Conservation (phyloP, 2,888 invertebrate species). For the Camponotus fellah region DNA sequence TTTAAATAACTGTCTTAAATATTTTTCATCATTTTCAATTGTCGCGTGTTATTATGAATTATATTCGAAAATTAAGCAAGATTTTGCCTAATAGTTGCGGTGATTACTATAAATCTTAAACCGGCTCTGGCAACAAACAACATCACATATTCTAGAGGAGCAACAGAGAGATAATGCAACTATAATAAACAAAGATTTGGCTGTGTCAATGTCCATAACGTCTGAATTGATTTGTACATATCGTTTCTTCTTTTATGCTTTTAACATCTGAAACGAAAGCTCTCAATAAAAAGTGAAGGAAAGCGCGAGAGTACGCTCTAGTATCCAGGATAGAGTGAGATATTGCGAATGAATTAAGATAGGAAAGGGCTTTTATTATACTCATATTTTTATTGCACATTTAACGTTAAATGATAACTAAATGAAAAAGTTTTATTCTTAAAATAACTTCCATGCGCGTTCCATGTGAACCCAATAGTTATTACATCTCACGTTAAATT, state of each 20-base stretch:
- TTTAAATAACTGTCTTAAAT: neutral
- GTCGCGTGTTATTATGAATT: neutral
- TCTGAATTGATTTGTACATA: constrained; percentile 74
- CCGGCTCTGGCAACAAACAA: neutral
- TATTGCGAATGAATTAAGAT: constrained; percentile 29
- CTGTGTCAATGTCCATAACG: constrained; percentile 81
- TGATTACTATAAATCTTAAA: constrained; percentile 20
- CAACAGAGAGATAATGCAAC: constrained; percentile 69
- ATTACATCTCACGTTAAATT: constrained; percentile 24
- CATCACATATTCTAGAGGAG: constrained; percentile 50
- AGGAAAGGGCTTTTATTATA: neutral
- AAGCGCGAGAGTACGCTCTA: constrained; percentile 42
- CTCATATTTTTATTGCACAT: constrained; percentile 26
- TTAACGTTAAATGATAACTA: constrained; percentile 26
- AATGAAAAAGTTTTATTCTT: neutral
- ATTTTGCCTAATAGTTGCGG: neutral
- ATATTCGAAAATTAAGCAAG: neutral
- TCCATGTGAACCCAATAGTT: neutral
- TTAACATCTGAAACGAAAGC: constrained; percentile 22
- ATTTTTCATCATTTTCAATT: neutral
- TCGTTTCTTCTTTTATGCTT: constrained; percentile 32
- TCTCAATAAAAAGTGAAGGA: constrained; percentile 16
- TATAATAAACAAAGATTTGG: constrained; percentile 81
- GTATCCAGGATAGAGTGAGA: constrained; percentile 30
- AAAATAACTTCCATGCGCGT: neutral